Percentiles rank a stretch among this genome's conserved stretches.
These are phyloP conservation scores for Siniperca chuatsi DNA, from an alignment of 2,113 vertebrate species.

Conservation along the genomic window DNA sequence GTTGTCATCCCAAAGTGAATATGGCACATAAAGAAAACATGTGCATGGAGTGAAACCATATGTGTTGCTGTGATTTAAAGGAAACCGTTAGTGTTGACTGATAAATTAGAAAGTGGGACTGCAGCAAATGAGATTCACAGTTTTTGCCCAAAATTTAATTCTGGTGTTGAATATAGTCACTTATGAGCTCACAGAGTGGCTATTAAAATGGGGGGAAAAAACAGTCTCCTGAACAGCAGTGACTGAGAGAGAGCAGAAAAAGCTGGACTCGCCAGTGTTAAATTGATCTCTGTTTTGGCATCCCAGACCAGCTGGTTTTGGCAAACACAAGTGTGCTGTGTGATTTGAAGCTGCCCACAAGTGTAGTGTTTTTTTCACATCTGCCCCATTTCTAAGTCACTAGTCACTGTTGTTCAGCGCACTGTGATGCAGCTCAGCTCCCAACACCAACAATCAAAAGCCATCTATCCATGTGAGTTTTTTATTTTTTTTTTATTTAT, in stretches of 20 bases:
- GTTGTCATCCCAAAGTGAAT: constrained; percentile 25
- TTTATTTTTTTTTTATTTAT: constrained; percentile 21
- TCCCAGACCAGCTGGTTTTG: constrained; percentile 12
- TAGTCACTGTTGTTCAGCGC: not conserved
- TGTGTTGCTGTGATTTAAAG: constrained; percentile 8
- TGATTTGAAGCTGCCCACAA: constrained; percentile 11
- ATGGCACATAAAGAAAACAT: not conserved
- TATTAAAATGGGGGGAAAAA: not conserved
- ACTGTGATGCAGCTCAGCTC: not conserved
- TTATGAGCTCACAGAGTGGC: not conserved
- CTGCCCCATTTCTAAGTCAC: constrained; percentile 8
- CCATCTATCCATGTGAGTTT: not conserved
- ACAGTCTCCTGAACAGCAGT: not conserved
- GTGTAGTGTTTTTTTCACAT: constrained; percentile 27
- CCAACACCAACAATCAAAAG: constrained; percentile 6
- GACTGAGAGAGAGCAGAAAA: constrained; percentile 1
- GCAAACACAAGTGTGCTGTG: constrained; percentile 14
- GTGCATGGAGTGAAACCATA: not conserved
- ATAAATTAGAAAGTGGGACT: constrained; percentile 20
- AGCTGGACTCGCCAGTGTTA: not conserved
- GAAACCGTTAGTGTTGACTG: not conserved
- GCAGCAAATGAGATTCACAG: constrained; percentile 29
- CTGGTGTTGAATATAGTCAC: constrained; percentile 5
- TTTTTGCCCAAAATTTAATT: not conserved
- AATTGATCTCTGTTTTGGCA: constrained; percentile 17